Evolutionary conservation across 2,797 vertebrate genomes (phyloP), one percentile per base, ranked within the genome.

Genomic region (Neopelma chrysocephalum): DNA sequence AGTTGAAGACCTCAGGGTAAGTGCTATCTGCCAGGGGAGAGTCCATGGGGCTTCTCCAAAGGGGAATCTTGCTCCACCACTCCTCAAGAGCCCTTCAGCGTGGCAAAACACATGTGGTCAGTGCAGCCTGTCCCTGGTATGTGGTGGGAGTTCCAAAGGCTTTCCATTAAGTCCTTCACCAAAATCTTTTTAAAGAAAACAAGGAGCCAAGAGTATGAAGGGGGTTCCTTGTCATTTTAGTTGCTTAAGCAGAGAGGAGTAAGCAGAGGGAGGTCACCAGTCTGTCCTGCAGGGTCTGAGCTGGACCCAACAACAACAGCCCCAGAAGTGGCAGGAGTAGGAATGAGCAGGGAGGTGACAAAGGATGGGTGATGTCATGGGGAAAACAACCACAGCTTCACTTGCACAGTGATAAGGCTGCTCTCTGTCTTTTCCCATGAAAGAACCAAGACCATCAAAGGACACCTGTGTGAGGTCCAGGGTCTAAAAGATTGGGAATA

Each of bases 81-180:
- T 26, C 76, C 47, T 70, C 45, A 43, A 43, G 56, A 86, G 56
- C 21, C 60, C 51, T 81, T 62, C 38, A 21, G 51, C 54, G 43
- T 5, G 4, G 51, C 68, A 36, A 3, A 3, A 12, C 32, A 48
- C 45, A 38, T 0, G 2, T 0, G 0, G 51, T 31, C 51, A 20
- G 43, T 34, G 51, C 64, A 57, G 23, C 50, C 64, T 61, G 60
- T 36, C 65, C 34, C 12, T 58, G 51, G 61, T 64, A 40, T 38
- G 64, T 73, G 68, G 60, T 58, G 68, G 47, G 45, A 15, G 25
- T 76, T 76, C 79, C 82, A 71, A 82, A 82, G 58, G 31, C 15
- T 65, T 82, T 32, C 45, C 66, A 27, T 42, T 11, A 34, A 60
- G 22, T 43, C 50, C 36, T 34, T 86, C 51, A 51, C 43, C n/a